A percentile compares a stretch with the other conserved stretches of the same genome.
Evolutionary conservation across 2,797 vertebrate species (phyloP).

Genomic region (Phrynocephalus guinanensis): DNA sequence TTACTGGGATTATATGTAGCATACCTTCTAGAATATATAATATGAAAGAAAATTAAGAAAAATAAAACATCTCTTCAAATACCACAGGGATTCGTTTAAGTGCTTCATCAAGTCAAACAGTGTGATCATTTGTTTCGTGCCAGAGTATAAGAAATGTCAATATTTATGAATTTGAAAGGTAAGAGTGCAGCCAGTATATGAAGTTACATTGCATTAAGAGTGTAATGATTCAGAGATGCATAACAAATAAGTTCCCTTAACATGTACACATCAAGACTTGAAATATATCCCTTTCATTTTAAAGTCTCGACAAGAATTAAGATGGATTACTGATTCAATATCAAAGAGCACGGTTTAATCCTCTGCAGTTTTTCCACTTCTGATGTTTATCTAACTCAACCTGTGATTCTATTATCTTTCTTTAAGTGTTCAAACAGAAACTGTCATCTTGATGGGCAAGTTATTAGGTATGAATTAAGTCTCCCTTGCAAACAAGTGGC

Average conservation of each 20-base stretch:
- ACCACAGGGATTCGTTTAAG: not conserved
- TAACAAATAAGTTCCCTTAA: not conserved
- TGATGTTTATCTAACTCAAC: constrained; percentile 24
- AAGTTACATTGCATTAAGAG: not conserved
- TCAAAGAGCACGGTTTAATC: rapidly evolving
- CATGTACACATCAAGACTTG: not conserved
- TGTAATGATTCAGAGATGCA: not conserved
- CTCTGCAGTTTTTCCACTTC: constrained; percentile 9
- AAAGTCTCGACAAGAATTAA: not conserved
- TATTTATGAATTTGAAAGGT: not conserved
- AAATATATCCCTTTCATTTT: not conserved
- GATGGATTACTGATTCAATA: not conserved
- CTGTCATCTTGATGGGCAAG: rapidly evolving
- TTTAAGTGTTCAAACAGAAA: not conserved
- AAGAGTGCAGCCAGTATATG: not conserved
- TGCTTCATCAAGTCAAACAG: not conserved
- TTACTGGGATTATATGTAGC: not conserved
- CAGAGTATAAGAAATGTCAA: not conserved
- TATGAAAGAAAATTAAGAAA: too few relatives aligned
- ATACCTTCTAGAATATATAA: not conserved
- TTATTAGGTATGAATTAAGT: not conserved
- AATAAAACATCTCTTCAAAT: not conserved
- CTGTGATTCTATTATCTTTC: not conserved
- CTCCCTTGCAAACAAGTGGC: not conserved
- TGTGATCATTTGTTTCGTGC: not conserved